phyloP scores from a whole-genome alignment of 1,140 invertebrate genomes.

The Chlorops oryzae region DNA sequence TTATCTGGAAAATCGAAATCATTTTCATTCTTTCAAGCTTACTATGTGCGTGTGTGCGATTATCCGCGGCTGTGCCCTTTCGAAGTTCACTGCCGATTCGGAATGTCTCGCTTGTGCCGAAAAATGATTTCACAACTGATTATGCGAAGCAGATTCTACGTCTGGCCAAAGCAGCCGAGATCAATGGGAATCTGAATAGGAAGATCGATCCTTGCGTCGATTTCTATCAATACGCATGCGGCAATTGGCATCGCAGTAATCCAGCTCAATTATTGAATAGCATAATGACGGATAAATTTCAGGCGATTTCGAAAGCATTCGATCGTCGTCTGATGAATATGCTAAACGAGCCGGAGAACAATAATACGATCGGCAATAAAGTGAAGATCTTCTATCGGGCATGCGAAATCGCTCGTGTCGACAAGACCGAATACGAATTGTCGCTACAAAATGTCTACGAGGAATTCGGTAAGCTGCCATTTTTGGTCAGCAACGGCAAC shows the following conservation, averaged over 20 bases:
- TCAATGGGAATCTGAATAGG: conserved; percentile 47
- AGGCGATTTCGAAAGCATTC: conserved; percentile 21
- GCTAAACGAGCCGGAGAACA: conserved; percentile 9
- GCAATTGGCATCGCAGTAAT: conserved; percentile 54
- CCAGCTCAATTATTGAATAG: conserved; percentile 18
- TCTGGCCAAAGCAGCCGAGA: conserved; percentile 25
- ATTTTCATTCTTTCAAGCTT: too few species aligned
- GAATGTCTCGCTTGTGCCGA: too few species aligned
- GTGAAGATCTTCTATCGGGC: conserved; percentile 28
- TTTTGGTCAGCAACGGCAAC: conserved; percentile 14
- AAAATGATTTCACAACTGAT: neutral
- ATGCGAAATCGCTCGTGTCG: conserved; percentile 15
- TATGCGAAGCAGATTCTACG: conserved; percentile 13
- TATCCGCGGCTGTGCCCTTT: too few species aligned
- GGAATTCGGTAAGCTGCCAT: conserved; percentile 28
- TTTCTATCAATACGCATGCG: conserved; percentile 60
- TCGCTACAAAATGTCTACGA: conserved; percentile 19
- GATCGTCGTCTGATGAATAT: conserved; percentile 23
- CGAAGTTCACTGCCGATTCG: too few species aligned
- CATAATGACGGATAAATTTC: conserved; percentile 27
- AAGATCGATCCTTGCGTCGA: conserved; percentile 55
- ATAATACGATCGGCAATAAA: conserved; percentile 23
- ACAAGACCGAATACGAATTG: conserved; percentile 6
- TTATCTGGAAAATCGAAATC: too few species aligned
- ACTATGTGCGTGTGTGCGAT: too few species aligned